Conservation (phyloP, 1,140 invertebrate species). For the Cheumatopsyche charites region DNA sequence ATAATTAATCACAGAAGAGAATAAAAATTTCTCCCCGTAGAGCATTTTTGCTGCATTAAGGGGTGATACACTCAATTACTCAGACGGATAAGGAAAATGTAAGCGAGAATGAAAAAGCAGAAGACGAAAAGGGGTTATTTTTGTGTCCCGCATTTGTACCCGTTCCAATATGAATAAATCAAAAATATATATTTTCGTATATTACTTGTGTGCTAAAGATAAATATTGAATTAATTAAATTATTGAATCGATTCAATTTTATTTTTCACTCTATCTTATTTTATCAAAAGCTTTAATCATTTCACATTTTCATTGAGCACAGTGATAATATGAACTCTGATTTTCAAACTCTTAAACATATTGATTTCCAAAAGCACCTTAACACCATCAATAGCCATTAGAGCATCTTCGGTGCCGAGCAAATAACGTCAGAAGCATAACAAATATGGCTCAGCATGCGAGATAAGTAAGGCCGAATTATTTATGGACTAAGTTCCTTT, state of each 20-base stretch:
- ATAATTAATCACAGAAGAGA: too few relatives aligned
- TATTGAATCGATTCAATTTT: too few relatives aligned
- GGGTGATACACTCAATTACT: background rate
- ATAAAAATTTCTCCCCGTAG: too few relatives aligned
- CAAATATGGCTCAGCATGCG: slow-evolving; percentile 30
- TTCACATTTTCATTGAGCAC: background rate
- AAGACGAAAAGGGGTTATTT: too few relatives aligned
- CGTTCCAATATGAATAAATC: too few relatives aligned
- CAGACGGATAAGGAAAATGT: background rate
- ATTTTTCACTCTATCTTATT: too few relatives aligned
- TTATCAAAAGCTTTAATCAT: too few relatives aligned
- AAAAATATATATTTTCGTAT: too few relatives aligned
- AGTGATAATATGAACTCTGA: background rate
- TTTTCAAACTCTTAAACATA: slow-evolving; percentile 2
- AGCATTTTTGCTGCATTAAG: background rate
- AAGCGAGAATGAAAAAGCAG: too few relatives aligned
- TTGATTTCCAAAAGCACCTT: background rate
- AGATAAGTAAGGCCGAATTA: slow-evolving; percentile 41
- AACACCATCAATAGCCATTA: slow-evolving; percentile 25
- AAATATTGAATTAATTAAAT: too few relatives aligned
- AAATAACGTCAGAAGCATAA: slow-evolving; percentile 31
- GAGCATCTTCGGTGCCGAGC: background rate
- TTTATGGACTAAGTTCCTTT: slow-evolving; percentile 46
- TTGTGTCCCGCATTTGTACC: too few relatives aligned
- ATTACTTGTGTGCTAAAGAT: too few relatives aligned